phyloP scores from a whole-genome alignment of 1,140 invertebrate genomes.

The Cydia pomonella region DNA sequence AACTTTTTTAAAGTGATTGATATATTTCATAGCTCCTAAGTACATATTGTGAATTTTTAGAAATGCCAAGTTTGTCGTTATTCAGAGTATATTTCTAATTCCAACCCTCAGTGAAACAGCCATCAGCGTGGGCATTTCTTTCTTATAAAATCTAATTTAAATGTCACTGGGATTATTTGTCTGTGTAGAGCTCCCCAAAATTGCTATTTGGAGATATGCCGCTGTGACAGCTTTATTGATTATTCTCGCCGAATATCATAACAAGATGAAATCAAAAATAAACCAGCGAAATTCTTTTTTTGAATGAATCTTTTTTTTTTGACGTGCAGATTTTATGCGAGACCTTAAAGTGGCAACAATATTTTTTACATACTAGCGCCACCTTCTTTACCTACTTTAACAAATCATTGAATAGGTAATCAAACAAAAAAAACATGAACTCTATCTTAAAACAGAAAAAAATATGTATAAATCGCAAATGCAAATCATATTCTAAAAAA shows the following conservation, averaged over 20 bases:
- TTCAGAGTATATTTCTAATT: neutral
- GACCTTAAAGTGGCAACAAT: neutral
- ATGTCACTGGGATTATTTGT: constrained; percentile 7
- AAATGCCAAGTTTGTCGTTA: no score
- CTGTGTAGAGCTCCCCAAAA: neutral
- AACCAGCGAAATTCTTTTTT: neutral
- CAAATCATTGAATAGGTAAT: no score
- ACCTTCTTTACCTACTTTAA: no score
- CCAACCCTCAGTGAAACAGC: neutral
- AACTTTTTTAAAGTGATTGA: no score
- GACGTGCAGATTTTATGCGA: neutral
- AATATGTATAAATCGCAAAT: neutral
- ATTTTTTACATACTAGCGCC: no score
- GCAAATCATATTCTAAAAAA: neutral
- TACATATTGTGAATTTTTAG: no score
- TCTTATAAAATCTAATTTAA: neutral
- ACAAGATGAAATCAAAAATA: neutral
- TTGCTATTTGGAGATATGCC: neutral
- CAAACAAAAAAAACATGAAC: no score
- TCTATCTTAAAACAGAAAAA: no score
- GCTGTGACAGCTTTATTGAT: constrained; percentile 10
- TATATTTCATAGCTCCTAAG: no score
- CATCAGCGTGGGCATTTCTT: neutral
- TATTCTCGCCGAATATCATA: constrained; percentile 1
- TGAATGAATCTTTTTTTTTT: no score